Evolutionary conservation across 2,113 vertebrate genomes (phyloP).

Genomic region (Silurus meridionalis): DNA sequence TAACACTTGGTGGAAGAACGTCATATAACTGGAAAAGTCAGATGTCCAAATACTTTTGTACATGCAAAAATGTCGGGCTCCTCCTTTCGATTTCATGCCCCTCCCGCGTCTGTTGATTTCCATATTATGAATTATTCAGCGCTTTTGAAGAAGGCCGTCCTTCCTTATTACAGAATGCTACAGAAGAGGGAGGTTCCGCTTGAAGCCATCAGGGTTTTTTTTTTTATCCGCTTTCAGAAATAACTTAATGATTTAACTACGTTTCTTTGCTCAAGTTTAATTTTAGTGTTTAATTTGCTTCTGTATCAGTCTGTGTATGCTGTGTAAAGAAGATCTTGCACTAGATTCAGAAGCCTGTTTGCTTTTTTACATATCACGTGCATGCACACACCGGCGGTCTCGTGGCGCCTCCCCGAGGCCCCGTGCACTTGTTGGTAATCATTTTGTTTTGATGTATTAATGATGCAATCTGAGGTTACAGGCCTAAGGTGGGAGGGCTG

Average conservation of each 20-base stretch:
- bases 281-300: background rate
- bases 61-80: too few relatives aligned
- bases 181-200: background rate
- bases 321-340: background rate
- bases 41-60: too few relatives aligned
- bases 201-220: background rate
- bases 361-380: constrained; percentile 21
- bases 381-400: background rate
- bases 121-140: background rate
- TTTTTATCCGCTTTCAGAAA: background rate
- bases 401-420: constrained; percentile 32
- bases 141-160: background rate
- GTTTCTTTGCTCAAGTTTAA: background rate
- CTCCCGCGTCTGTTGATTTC: background rate
- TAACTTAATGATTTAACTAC: background rate
- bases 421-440: constrained; percentile 55
- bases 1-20: too few relatives aligned
- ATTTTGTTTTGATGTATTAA: constrained; percentile 65
- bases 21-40: too few relatives aligned
- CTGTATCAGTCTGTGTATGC: background rate
- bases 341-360: background rate
- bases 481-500: constrained; percentile 43
- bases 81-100: background rate
- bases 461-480: constrained; percentile 63
- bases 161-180: background rate